phyloP scores from a whole-genome alignment of 2,888 invertebrate species.

The Dicycla oo region DNA sequence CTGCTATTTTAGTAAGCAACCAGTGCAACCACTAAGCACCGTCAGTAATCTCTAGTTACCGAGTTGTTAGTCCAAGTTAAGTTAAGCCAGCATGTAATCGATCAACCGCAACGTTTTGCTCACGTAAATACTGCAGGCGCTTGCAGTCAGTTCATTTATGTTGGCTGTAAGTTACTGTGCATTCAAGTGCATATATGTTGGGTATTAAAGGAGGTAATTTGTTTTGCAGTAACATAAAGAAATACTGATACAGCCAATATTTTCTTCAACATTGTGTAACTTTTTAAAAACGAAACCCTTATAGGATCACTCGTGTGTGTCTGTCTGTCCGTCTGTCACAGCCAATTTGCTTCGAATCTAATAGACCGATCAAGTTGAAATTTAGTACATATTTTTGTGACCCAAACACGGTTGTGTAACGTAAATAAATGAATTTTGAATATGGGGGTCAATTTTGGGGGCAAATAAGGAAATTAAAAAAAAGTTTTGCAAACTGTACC shows the following conservation, averaged over 20 bases:
- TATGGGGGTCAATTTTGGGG: no score
- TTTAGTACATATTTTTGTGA: no score
- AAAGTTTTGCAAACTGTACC: no score
- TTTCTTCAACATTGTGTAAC: no score
- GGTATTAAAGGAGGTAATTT: neutral
- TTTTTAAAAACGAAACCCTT: no score
- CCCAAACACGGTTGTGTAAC: no score
- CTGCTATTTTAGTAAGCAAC: neutral
- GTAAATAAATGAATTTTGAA: no score
- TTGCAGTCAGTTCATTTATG: slow-evolving; percentile 30
- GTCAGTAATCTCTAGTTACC: neutral
- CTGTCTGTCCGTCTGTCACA: no score
- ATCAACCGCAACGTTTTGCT: slow-evolving; percentile 46
- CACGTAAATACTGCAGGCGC: slow-evolving; percentile 53
- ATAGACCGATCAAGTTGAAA: no score
- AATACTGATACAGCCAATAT: neutral
- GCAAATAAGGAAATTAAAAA: no score
- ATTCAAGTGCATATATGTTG: neutral
- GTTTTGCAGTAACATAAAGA: neutral
- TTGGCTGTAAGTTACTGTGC: neutral
- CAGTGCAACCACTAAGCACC: neutral
- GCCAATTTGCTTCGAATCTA: no score
- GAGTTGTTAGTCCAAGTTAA: neutral
- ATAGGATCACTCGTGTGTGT: no score
- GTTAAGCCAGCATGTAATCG: slow-evolving; percentile 35